Base-by-base conservation (phyloP, 2,888 invertebrate species). In the Podabrus alpinus region DNA sequence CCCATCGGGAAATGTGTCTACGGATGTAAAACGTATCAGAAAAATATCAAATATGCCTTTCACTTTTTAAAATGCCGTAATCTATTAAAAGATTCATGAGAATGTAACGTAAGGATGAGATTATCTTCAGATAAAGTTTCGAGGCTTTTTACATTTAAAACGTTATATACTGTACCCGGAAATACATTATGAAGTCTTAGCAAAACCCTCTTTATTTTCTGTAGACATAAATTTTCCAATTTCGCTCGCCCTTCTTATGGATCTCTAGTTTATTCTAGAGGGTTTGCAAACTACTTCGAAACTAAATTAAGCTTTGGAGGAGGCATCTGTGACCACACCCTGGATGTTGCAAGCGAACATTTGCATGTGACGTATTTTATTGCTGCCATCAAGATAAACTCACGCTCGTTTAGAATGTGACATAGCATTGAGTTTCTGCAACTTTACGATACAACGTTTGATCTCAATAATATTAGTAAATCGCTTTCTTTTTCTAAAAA, bases 361-460 rank as follows among this genome's bases (percentile, higher is more conserved):
- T 88, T 88, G 88, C 87, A 87, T 86, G 87, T 88, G 88, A 88
- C 88, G 87, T 87, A 86, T 87, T 88, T 87, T 88, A 88, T 87
- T 87, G 86, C 87, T 84, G 83, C 83, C 84, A 85, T 85, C 84
- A 81, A 82, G 83, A 83, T 83, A 84, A 83, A 83, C 82, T 82
- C 82, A 79, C 78, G 81, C 80, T 80, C 81, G 81, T 80, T 82
- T 81, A 80, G 81, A 81, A 80, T 81, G 82, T 81, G 81, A 81
- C 80, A 79, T 79, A 79, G 79, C 82, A 81, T 80, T 81, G 80
- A 80, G 80, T 81, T 79, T 79, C 79, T 78, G 78, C 77, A 73
- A 76, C 79, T 81, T 81, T 80, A 81, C 82, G 81, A 81, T 81
- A 79, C 81, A 80, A 78, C 73, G 75, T 73, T 76, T 79, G 76